Conservation (phyloP, 37 sponge, comb jelly and placozoan species). For the Halichondria panicea region DNA sequence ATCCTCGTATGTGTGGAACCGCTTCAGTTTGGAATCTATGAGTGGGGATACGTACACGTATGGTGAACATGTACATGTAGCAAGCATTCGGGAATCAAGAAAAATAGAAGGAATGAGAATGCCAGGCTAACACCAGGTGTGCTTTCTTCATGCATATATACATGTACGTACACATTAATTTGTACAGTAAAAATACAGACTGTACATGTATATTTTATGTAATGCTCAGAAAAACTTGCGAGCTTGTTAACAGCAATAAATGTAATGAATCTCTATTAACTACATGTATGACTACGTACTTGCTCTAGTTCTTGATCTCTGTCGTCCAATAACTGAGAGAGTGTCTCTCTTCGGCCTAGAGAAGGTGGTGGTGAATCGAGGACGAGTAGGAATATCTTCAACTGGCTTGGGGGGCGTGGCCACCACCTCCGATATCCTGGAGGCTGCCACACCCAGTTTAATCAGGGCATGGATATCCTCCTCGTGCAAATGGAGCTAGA, state of each 20-base stretch:
- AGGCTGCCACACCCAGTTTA: conserved; percentile 13
- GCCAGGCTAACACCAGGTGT: no score
- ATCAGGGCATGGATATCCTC: conserved; percentile 49
- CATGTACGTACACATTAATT: no score
- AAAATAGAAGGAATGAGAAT: no score
- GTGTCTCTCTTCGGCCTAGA: not conserved
- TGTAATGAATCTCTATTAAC: no score
- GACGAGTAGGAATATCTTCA: not conserved
- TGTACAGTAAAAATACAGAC: no score
- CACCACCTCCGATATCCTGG: conserved; percentile 4
- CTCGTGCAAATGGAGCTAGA: conserved; percentile 47
- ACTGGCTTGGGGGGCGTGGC: conserved; percentile 5
- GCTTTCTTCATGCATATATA: no score
- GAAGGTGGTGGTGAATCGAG: not conserved
- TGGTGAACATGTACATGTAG: no score
- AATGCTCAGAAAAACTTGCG: no score
- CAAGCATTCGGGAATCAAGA: no score
- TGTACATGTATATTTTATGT: no score
- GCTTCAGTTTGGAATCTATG: not conserved
- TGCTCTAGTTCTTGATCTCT: conserved; percentile 2
- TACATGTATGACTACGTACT: not conserved
- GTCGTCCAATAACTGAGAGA: not conserved
- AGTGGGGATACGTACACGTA: no score
- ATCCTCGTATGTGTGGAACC: conserved; percentile 1
- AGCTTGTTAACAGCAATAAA: no score